Evolutionary conservation across 2,797 vertebrate genomes (phyloP).

Genomic region (Galaxias olidus): DNA sequence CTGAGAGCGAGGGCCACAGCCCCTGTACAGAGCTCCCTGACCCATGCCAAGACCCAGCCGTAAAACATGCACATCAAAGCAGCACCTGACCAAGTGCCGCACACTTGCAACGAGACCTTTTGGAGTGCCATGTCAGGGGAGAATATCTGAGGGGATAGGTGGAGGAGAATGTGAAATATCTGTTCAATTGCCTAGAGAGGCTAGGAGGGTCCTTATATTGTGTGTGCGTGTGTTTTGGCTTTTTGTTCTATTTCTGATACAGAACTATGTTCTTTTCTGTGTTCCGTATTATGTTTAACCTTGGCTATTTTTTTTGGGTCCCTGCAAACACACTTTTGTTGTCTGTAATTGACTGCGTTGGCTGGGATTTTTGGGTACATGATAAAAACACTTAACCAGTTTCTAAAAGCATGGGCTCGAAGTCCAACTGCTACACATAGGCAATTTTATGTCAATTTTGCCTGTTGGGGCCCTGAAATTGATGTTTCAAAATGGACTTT

Average conservation of each 20-base stretch:
- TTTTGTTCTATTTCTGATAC: background rate
- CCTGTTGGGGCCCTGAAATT: conserved; percentile 13
- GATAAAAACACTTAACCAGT: too few species aligned
- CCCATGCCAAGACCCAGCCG: conserved; percentile 46
- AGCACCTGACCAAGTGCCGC: conserved; percentile 41
- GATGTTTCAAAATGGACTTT: background rate
- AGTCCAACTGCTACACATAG: background rate
- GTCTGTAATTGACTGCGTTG: too few species aligned
- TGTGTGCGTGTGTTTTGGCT: conserved; percentile 4
- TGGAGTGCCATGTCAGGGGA: conserved; percentile 39
- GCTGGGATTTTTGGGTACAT: too few species aligned
- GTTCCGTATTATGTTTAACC: background rate
- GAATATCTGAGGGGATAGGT: conserved; percentile 45
- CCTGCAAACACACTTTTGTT: too few species aligned
- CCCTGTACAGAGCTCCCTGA: conserved; percentile 33
- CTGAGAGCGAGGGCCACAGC: background rate
- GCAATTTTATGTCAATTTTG: conserved; percentile 1
- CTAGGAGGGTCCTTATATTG: conserved; percentile 19
- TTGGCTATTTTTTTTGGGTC: background rate
- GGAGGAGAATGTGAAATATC: conserved; percentile 68
- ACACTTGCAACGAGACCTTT: conserved; percentile 61
- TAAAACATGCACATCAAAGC: conserved; percentile 56
- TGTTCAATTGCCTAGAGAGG: conserved; percentile 40
- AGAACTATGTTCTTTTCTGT: too few species aligned
- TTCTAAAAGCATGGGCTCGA: background rate